Evolutionary conservation across 2,113 vertebrate species (phyloP).

Genomic region (Chitala chitala): DNA sequence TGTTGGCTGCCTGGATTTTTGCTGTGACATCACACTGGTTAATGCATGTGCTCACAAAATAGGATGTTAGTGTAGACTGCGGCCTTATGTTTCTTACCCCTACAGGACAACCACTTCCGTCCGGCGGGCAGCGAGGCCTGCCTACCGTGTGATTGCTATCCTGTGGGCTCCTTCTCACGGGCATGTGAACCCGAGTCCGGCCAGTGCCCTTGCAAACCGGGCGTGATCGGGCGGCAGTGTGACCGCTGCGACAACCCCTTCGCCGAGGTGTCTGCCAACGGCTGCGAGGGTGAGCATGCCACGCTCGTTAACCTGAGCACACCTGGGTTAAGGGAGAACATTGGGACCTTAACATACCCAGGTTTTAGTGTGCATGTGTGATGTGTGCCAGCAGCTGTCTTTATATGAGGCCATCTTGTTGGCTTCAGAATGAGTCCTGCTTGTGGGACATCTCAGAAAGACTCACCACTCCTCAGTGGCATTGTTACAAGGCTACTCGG

Average conservation of each 20-base stretch:
- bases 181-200: constrained; percentile 76
- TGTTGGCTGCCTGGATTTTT: no score
- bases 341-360: no score
- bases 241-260: constrained; percentile 95
- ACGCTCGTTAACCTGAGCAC: no score
- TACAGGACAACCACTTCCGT: constrained; percentile 86
- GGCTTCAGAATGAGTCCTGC: no score
- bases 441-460: no score
- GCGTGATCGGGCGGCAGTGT: constrained; percentile 88
- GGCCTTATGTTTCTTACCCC: background rate
- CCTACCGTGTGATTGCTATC: constrained; percentile 89
- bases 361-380: background rate
- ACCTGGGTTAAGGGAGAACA: no score
- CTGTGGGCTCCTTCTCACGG: constrained; percentile 81
- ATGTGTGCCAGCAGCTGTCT: background rate
- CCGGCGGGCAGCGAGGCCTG: constrained; percentile 66
- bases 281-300: constrained; percentile 76
- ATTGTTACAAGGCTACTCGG: no score
- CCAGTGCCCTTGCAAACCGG: constrained; percentile 86
- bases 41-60: no score
- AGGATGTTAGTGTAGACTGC: background rate
- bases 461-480: no score
- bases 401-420: no score
- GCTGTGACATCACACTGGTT: no score
- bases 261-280: constrained; percentile 82